These are phyloP conservation scores for Eupithecia vulgata DNA, from an alignment of 2,888 invertebrate species.

Conservation along the genomic window DNA sequence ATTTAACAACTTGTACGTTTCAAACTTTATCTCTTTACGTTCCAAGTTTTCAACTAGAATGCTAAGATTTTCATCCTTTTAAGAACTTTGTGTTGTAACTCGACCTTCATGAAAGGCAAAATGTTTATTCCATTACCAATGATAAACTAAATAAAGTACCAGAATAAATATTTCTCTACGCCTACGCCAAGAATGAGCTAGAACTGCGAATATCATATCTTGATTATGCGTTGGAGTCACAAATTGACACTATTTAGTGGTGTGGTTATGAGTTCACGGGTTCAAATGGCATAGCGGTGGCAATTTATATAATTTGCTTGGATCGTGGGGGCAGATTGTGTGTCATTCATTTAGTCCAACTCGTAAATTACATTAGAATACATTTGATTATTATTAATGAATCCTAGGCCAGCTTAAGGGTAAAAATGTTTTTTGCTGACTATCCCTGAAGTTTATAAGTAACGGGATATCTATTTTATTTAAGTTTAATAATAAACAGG, in stretches of 20 bases:
- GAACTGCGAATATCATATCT: conserved; percentile 29
- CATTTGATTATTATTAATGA: background rate
- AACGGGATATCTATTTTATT: background rate
- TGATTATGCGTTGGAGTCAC: conserved; percentile 36
- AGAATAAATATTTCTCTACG: conserved; percentile 31
- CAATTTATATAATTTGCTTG: conserved; percentile 52
- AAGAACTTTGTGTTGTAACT: conserved; percentile 21
- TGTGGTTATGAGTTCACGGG: conserved; percentile 42
- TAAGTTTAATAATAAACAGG: background rate
- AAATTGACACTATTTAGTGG: conserved; percentile 46
- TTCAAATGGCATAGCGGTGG: conserved; percentile 40
- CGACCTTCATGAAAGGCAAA: background rate
- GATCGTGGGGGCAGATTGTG: conserved; percentile 49
- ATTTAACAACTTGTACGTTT: conserved; percentile 93
- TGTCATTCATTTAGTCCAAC: conserved; percentile 46
- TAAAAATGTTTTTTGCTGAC: background rate
- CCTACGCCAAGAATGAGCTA: conserved; percentile 30
- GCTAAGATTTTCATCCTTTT: conserved; percentile 28
- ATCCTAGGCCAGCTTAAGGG: background rate
- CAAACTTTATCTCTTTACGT: conserved; percentile 17
- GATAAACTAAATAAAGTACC: conserved; percentile 32
- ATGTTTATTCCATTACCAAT: conserved; percentile 20
- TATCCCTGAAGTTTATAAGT: background rate
- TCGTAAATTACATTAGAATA: conserved; percentile 45
- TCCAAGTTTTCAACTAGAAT: conserved; percentile 27